Evolutionary conservation across 2,113 vertebrate genomes (phyloP), one percentile per base, ranked within the genome.

Genomic region (Danionella cerebrum): DNA sequence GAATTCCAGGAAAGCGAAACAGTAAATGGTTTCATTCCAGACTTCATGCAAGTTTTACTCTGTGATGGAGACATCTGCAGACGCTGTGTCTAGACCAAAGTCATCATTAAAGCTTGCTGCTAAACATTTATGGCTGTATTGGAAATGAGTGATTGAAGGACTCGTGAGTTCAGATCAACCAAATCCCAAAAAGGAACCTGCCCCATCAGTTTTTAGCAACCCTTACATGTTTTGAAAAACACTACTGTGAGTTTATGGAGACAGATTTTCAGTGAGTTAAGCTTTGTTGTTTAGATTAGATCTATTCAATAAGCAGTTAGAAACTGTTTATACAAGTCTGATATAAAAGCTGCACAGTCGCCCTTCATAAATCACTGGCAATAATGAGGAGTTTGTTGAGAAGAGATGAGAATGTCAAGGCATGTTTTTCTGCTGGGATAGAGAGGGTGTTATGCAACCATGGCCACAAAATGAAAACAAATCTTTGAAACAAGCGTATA

Each of bases 1-100:
- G 51, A 36, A 64, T 63, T 55, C 44, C 48, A 65, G 62, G 42
- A 71, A 72, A 71, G 33, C 24, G 48, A 24, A 58, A 72, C 29
- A 12, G 25, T 47, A 36, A 60, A 48, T 19, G 4, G 14, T 3
- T 10, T 16, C 29, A n/a, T 64, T 36, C 44, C 29, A 3, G 10
- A 13, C 53, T 38, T 22, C 18, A 38, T 33, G 12, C 4, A 5
- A 19, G 27, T 31, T 31, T 24, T 38, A 38, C 18, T 35, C 36
- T 53, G 7, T 18, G 14, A 18, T n/a, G n/a, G n/a, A n/a, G n/a
- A n/a, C n/a, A n/a, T n/a, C n/a, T n/a, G n/a, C n/a, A n/a, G n/a
- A n/a, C n/a, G n/a, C n/a, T n/a, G n/a, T n/a, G 18, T 19, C 10
- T 22, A 33, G 35, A 24, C 33, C 14, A 35, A 36, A 35, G 4